Evolutionary conservation across 2,888 invertebrate species (phyloP).

Genomic region (Meandrusa payeni): DNA sequence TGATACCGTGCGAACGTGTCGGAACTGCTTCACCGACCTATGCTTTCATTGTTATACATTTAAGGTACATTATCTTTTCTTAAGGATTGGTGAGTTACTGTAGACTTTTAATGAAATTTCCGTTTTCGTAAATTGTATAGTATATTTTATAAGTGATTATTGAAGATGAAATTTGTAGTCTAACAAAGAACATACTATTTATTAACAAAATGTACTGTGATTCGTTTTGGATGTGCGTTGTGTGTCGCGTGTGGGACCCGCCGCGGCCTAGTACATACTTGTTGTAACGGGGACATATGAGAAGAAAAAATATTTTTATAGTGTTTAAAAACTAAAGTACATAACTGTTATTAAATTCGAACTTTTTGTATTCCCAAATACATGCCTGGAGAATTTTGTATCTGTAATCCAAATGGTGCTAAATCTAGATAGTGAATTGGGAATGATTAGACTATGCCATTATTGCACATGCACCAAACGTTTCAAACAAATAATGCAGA

Average conservation of each 20-base stretch:
- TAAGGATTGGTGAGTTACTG: slow-evolving; percentile 52
- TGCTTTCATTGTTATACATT: slow-evolving; percentile 65
- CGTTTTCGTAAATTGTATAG: slow-evolving; percentile 68
- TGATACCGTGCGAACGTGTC: slow-evolving; percentile 36
- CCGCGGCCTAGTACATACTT: slow-evolving; percentile 38
- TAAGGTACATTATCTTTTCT: slow-evolving; percentile 52
- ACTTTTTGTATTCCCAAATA: slow-evolving; percentile 64
- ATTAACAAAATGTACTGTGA: slow-evolving; percentile 71
- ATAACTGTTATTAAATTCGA: slow-evolving; percentile 65
- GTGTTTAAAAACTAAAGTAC: slow-evolving; percentile 72
- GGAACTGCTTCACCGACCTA: slow-evolving; percentile 45
- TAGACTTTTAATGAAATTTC: slow-evolving; percentile 57
- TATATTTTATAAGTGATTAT: slow-evolving; percentile 72
- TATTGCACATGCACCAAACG: slow-evolving; percentile 16
- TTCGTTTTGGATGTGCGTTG: slow-evolving; percentile 43
- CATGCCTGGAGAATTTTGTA: slow-evolving; percentile 47
- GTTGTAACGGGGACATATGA: slow-evolving; percentile 58
- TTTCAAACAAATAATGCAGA: too few relatives aligned
- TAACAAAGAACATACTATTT: slow-evolving; percentile 61
- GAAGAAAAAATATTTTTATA: slow-evolving; percentile 77
- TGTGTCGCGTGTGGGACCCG: slow-evolving; percentile 30
- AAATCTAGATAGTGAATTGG: slow-evolving; percentile 44
- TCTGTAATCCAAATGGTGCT: slow-evolving; percentile 71
- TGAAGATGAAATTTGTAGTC: slow-evolving; percentile 57
- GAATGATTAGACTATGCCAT: slow-evolving; percentile 4